These are phyloP conservation scores for Fulica atra DNA, from an alignment of 2,113 vertebrate species.

Conservation along the genomic window DNA sequence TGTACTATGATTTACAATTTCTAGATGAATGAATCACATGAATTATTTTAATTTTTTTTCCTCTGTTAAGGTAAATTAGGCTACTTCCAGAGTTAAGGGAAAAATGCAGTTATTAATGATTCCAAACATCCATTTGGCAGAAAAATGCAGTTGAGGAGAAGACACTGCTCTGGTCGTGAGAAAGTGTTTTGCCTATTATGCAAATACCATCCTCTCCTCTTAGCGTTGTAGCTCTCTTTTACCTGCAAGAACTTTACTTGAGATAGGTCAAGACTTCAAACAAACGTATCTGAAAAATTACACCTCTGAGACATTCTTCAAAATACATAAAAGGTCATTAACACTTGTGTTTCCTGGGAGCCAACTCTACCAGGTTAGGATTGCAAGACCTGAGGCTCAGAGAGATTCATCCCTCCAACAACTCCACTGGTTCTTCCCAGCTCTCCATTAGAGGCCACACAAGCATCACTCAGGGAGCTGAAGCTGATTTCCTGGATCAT, in stretches of 20 bases:
- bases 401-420: neutral
- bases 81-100: conserved; percentile 41
- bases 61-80: conserved; percentile 55
- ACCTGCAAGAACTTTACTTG: neutral
- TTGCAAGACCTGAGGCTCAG: neutral
- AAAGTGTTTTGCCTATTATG: neutral
- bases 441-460: neutral
- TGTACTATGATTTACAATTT: conserved; percentile 28
- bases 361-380: neutral
- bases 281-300: neutral
- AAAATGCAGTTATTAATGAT: conserved; percentile 46
- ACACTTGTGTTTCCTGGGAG: neutral
- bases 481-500: conserved; percentile 42
- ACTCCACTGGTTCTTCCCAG: neutral
- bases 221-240: neutral
- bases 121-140: conserved; percentile 44
- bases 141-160: neutral
- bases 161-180: neutral
- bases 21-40: conserved; percentile 30
- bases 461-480: neutral
- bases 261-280: neutral
- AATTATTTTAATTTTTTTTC: conserved; percentile 5
- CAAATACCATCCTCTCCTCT: neutral
- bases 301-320: neutral
- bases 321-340: neutral